Evolutionary conservation across 2,888 invertebrate genomes (phyloP).

Genomic region (Hirudinaria manillensis): DNA sequence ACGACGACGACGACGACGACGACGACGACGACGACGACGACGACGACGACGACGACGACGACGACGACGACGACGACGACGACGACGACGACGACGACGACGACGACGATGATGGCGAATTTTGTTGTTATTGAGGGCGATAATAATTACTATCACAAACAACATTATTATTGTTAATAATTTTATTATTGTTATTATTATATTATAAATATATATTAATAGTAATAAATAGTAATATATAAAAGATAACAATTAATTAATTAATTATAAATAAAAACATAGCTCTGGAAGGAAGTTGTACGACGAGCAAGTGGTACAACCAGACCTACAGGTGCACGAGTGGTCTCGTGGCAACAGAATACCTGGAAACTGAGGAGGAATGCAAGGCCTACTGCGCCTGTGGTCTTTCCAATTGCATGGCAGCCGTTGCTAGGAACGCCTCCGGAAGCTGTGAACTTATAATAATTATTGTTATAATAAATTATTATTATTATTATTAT

Average conservation of each 20-base stretch:
- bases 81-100: slow-evolving; percentile 12
- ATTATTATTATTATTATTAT: slow-evolving; percentile 2
- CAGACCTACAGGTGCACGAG: slow-evolving; percentile 13
- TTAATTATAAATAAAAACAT: neutral
- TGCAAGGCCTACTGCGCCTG: slow-evolving; percentile 28
- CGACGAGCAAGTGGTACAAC: slow-evolving; percentile 3
- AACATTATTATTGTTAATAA: neutral
- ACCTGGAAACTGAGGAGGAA: slow-evolving; percentile 4
- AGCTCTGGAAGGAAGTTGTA: neutral
- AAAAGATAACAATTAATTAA: too few species aligned
- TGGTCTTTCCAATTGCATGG: slow-evolving; percentile 5
- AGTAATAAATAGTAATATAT: neutral
- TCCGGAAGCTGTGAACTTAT: neutral
- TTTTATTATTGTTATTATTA: too few species aligned
- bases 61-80: slow-evolving; percentile 26
- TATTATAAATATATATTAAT: neutral
- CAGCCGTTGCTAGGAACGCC: slow-evolving; percentile 19
- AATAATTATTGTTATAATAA: neutral
- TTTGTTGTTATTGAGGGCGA: neutral
- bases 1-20: slow-evolving; percentile 24
- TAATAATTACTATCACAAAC: too few species aligned
- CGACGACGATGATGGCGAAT: slow-evolving; percentile 11
- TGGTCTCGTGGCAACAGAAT: neutral
- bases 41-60: slow-evolving; percentile 24
- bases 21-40: slow-evolving; percentile 18